These are phyloP conservation scores for Acanthopleura granulata DNA, from an alignment of 2,888 invertebrate species.

Conservation along the genomic window DNA sequence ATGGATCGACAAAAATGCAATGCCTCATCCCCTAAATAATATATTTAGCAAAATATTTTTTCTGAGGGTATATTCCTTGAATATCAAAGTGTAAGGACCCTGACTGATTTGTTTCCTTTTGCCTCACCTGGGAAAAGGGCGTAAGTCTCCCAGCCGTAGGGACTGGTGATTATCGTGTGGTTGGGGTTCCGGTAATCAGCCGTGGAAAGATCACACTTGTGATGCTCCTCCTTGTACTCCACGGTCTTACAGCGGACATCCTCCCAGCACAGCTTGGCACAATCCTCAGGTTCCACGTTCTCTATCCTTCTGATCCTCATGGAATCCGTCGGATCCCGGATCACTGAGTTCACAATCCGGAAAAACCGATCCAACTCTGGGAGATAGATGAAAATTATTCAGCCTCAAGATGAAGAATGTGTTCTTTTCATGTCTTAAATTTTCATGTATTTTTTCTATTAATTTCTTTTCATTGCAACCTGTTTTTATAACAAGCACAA, in stretches of 20 bases:
- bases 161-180: not conserved
- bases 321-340: constrained; percentile 12
- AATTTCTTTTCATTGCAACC: no score
- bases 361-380: constrained; percentile 5
- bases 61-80: no score
- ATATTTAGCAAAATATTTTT: no score
- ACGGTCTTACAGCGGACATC: not conserved
- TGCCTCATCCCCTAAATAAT: no score
- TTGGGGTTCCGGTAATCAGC: not conserved
- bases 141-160: constrained; percentile 14
- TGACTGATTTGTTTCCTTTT: no score
- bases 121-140: not conserved
- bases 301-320: constrained; percentile 3
- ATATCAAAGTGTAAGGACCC: no score
- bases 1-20: no score
- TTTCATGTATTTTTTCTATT: no score
- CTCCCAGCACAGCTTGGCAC: not conserved
- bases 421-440: no score
- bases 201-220: constrained; percentile 5
- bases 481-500: no score
- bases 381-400: not conserved
- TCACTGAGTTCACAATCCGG: not conserved
- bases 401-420: no score
- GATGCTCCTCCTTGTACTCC: constrained; percentile 7
- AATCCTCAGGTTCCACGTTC: constrained; percentile 10